Evolutionary conservation across 2,888 invertebrate genomes (phyloP), one percentile per base, ranked within the genome.

Genomic region (Leptopilina syphax): DNA sequence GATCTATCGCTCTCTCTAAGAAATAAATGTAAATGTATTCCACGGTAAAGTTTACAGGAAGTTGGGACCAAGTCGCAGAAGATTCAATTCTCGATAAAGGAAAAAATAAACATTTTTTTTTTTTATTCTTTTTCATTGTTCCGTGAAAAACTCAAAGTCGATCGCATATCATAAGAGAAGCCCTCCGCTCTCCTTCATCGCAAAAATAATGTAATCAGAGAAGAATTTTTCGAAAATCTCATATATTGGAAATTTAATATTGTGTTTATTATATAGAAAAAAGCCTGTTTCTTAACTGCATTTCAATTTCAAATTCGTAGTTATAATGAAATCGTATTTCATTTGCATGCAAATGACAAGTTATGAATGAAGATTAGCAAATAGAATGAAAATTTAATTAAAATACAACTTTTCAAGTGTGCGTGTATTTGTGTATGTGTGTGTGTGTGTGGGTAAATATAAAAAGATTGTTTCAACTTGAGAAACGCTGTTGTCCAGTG

Each of bases 11-110:
- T 57, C 44, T 7, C 44, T 50, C 1, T 50, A 57, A 27, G 27
- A 73, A 73, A 73, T 73, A 8, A 73, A 54, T 73, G 73, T 57
- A 34, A 73, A 73, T 73, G 34, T 73, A 73, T 73, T 73, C 73
- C 73, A 27, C 57, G 73, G 34, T 44, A 73, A 73, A 73, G 73
- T 73, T 73, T 54, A 73, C 73, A 73, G 73, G 73, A 60, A 73
- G 73, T 50, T 34, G 41, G 73, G 73, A 73, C 73, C 57, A 73
- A 34, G 73, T 73, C 73, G 54, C 70, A 9, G n/a, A 57, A 73
- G 73, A 73, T 73, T 57, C 57, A 73, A 57, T 73, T n/a, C 34
- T 57, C 41, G 73, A 73, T 73, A 73, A 73, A 73, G 10, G 4
- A 34, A 34, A 34, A 34, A 34, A 34, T 34, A 34, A 34, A 34